phyloP scores from a whole-genome alignment of 2,888 invertebrate species.

The Ornithoptera alexandrae region DNA sequence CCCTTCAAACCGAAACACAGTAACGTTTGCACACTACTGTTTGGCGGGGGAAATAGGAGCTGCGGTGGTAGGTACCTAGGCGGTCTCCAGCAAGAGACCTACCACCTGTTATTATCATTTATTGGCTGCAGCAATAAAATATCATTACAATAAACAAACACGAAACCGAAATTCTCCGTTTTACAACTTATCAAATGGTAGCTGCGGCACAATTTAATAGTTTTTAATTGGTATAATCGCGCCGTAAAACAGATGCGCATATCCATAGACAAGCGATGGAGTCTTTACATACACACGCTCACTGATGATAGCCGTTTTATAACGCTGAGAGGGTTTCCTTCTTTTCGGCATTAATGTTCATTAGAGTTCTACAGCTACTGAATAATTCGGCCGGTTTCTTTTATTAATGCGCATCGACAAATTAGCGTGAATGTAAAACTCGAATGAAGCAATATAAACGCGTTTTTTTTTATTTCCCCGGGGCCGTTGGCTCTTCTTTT shows the following conservation, averaged over 20 bases:
- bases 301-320: conserved; percentile 65
- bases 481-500: conserved; percentile 56
- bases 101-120: conserved; percentile 36
- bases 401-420: conserved; percentile 74
- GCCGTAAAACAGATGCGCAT: conserved; percentile 66
- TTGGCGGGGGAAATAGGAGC: too few relatives aligned
- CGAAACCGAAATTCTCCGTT: conserved; percentile 47
- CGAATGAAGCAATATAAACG: conserved; percentile 72
- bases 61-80: too few relatives aligned
- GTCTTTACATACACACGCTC: conserved; percentile 67
- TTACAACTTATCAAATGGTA: conserved; percentile 72
- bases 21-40: too few relatives aligned
- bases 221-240: conserved; percentile 78
- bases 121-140: conserved; percentile 54
- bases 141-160: conserved; percentile 77
- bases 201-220: conserved; percentile 73
- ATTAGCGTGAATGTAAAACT: conserved; percentile 78
- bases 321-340: conserved; percentile 51
- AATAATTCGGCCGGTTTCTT: conserved; percentile 74
- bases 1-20: too few relatives aligned
- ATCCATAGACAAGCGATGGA: conserved; percentile 64
- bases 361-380: conserved; percentile 75
- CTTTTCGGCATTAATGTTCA: conserved; percentile 71
- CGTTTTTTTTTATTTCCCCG: conserved; percentile 56
- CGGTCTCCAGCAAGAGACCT: too few relatives aligned